phyloP scores from a whole-genome alignment of 2,113 vertebrate species.

The Mastomys coucha region DNA sequence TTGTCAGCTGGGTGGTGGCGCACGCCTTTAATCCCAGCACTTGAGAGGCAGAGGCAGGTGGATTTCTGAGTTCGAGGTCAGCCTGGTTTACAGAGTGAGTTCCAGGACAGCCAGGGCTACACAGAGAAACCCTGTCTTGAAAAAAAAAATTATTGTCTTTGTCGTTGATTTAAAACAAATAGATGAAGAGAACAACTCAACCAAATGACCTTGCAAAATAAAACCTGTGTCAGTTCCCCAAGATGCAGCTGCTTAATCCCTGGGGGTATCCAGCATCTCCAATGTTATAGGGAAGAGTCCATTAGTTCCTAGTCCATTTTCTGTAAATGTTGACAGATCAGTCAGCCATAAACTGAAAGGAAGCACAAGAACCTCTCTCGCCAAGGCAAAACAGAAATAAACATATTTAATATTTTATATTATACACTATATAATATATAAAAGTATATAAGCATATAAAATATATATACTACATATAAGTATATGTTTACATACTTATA shows the following conservation, averaged over 20 bases:
- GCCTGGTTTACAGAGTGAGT: too few relatives aligned
- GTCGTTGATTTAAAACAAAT: constrained; percentile 17
- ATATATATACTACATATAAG: too few relatives aligned
- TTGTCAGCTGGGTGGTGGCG: too few relatives aligned
- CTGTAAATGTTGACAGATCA: constrained; percentile 33
- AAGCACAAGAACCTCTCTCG: neutral
- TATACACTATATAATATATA: neutral
- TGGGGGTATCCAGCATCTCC: neutral
- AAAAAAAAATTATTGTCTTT: neutral
- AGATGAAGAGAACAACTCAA: neutral
- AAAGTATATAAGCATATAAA: too few relatives aligned
- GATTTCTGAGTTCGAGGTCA: too few relatives aligned
- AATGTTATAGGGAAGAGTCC: neutral
- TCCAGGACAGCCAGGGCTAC: too few relatives aligned
- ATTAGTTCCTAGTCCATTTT: neutral
- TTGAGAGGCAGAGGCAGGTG: too few relatives aligned
- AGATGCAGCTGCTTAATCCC: neutral
- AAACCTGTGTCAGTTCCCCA: neutral
- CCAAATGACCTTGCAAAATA: neutral
- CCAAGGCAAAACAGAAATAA: neutral
- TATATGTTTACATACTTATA: too few relatives aligned
- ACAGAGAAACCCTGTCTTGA: too few relatives aligned
- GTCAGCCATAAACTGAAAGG: constrained; percentile 21
- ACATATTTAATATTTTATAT: neutral
- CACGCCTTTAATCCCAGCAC: too few relatives aligned